phyloP scores from a whole-genome alignment of 2,797 vertebrate genomes.

The Manis pentadactyla region DNA sequence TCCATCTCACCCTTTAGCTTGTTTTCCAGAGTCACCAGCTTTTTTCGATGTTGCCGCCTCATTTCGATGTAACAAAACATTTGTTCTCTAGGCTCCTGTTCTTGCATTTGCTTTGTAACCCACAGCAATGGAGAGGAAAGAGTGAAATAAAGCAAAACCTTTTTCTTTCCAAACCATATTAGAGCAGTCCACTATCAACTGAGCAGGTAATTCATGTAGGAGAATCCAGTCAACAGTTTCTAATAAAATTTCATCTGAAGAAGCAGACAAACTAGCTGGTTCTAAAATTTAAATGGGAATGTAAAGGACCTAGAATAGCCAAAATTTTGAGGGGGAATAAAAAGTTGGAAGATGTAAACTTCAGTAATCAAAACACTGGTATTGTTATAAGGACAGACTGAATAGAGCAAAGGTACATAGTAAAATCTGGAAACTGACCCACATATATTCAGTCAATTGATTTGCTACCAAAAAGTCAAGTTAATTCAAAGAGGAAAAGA shows the following conservation, averaged over 20 bases:
- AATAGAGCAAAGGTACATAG: conserved; percentile 29
- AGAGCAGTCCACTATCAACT: conserved; percentile 20
- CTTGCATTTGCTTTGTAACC: conserved; percentile 99
- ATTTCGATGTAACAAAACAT: conserved; percentile 99
- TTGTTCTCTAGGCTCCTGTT: conserved; percentile 98
- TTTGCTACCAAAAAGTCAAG: conserved; percentile 30
- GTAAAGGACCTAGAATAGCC: background rate
- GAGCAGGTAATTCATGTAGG: conserved; percentile 23
- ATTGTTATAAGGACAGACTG: too few relatives aligned
- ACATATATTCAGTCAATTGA: background rate
- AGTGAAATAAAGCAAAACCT: conserved; percentile 53
- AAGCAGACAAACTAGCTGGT: background rate
- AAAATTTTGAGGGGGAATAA: background rate
- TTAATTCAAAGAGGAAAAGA: conserved; percentile 22
- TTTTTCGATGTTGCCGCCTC: conserved; percentile 99
- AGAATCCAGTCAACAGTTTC: conserved; percentile 27
- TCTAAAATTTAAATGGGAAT: conserved; percentile 53
- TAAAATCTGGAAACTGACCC: background rate
- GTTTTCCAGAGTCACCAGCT: conserved; percentile 98
- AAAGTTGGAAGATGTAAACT: background rate
- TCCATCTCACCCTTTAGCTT: conserved; percentile 99
- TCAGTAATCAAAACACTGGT: conserved; percentile 9
- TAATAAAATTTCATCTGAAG: conserved; percentile 37
- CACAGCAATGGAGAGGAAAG: conserved; percentile 80
- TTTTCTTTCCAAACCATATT: conserved; percentile 50